Conservation (phyloP, 2,888 invertebrate species). For the Ochropacha duplaris region DNA sequence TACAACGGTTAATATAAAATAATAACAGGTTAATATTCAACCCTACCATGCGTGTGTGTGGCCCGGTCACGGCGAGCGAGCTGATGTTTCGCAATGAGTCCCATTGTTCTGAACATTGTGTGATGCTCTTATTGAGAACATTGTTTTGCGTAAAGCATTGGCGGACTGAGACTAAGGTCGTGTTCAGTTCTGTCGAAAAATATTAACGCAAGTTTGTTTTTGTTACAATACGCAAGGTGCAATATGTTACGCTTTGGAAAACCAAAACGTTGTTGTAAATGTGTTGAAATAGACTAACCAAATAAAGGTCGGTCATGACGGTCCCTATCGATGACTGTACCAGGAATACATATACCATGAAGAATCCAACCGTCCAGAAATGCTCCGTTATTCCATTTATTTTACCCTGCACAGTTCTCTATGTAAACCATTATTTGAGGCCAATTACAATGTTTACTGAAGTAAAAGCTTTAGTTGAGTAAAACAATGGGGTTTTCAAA, state of each 20-base stretch:
- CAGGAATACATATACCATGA: too few relatives aligned
- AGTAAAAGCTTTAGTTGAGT: not conserved
- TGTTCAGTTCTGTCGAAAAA: not conserved
- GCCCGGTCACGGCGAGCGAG: conserved; percentile 8
- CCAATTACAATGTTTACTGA: conserved; percentile 17
- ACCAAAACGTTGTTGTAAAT: too few relatives aligned
- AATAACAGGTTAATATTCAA: not conserved
- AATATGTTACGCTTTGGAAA: too few relatives aligned
- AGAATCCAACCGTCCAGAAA: too few relatives aligned
- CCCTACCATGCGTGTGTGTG: not conserved
- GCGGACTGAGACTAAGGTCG: conserved; percentile 20
- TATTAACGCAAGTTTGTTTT: not conserved
- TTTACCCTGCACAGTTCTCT: not conserved
- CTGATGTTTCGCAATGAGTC: conserved; percentile 9
- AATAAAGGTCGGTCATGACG: too few relatives aligned
- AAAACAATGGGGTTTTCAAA: conserved; percentile 5
- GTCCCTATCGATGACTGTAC: too few relatives aligned
- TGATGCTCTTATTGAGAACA: conserved; percentile 28
- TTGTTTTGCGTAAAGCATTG: conserved; percentile 26
- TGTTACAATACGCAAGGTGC: too few relatives aligned
- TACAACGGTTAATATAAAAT: not conserved
- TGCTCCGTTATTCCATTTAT: not conserved
- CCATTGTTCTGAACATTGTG: conserved; percentile 9
- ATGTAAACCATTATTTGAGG: conserved; percentile 5
- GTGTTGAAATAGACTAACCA: too few relatives aligned